Percentiles rank a stretch among this genome's conserved stretches.
Evolutionary conservation across 1,140 invertebrate genomes (phyloP).

Genomic region (Calephelis nemesis): DNA sequence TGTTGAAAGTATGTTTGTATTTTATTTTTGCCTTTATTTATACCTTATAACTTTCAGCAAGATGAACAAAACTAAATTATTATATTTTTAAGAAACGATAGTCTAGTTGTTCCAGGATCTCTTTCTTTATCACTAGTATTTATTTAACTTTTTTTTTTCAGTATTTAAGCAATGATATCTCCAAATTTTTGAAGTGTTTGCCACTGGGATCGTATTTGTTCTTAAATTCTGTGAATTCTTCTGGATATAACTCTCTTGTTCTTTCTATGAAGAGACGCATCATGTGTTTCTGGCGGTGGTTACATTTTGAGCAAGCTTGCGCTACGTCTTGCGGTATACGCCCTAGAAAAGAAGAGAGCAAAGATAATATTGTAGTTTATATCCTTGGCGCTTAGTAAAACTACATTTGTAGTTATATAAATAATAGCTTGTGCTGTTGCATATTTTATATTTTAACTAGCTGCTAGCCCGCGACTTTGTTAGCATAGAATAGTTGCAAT

Average conservation of each 20-base stretch:
- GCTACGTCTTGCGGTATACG: constrained; percentile 19
- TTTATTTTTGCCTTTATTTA: no score
- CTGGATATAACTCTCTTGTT: constrained; percentile 15
- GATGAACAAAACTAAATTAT: no score
- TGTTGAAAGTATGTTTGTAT: no score
- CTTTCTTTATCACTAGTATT: no score
- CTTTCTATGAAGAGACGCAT: constrained; percentile 16
- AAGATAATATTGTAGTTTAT: not conserved
- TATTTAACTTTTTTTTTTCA: not conserved
- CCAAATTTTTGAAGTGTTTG: constrained; percentile 13
- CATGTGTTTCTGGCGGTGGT: constrained; percentile 11
- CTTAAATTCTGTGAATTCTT: constrained; percentile 12
- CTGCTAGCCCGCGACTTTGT: no score
- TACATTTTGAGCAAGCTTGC: constrained; percentile 12
- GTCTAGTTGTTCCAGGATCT: no score
- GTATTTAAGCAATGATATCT: not conserved
- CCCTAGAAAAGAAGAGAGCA: constrained; percentile 6
- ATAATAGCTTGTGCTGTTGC: not conserved
- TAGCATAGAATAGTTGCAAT: no score
- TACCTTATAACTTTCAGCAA: no score
- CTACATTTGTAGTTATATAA: no score
- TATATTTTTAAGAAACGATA: no score
- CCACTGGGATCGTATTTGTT: constrained; percentile 13
- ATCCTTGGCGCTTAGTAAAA: no score
- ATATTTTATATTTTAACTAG: no score